A percentile compares a stretch with the other conserved stretches of the same genome.
Evolutionary conservation across 2,797 vertebrate species (phyloP).

Genomic region (Melanotaenia boesemani): DNA sequence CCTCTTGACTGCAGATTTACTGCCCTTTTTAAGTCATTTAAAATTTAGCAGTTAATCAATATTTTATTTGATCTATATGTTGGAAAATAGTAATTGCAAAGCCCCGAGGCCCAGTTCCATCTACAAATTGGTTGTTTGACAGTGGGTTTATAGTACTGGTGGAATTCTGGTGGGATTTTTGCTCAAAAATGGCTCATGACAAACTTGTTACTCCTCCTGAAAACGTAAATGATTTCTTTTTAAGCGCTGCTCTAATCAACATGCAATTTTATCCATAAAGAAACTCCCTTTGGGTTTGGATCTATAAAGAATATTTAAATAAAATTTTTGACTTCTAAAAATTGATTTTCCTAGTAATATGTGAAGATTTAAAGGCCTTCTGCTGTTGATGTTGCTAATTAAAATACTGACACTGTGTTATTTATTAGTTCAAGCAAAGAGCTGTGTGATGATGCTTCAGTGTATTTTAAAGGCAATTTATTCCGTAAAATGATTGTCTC

Average conservation of each 20-base stretch:
- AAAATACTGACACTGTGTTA: slow-evolving; percentile 3
- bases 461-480: not conserved
- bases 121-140: not conserved
- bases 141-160: not conserved
- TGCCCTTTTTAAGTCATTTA: not conserved
- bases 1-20: not conserved
- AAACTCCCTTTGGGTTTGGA: not conserved
- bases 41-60: not conserved
- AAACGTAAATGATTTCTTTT: not conserved
- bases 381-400: slow-evolving; percentile 9
- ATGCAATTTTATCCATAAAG: not conserved
- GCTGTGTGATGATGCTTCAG: not conserved
- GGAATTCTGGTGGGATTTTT: not conserved
- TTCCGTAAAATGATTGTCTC: not conserved
- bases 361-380: not conserved
- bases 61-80: not conserved
- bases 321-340: not conserved
- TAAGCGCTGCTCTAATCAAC: not conserved
- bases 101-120: not conserved
- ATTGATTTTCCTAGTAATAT: not conserved
- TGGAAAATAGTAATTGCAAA: not conserved
- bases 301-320: not conserved
- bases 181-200: not conserved
- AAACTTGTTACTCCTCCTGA: not conserved
- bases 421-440: slow-evolving; percentile 4